These are phyloP conservation scores for Apolygus lucorum DNA, from an alignment of 1,140 invertebrate species.

Conservation along the genomic window DNA sequence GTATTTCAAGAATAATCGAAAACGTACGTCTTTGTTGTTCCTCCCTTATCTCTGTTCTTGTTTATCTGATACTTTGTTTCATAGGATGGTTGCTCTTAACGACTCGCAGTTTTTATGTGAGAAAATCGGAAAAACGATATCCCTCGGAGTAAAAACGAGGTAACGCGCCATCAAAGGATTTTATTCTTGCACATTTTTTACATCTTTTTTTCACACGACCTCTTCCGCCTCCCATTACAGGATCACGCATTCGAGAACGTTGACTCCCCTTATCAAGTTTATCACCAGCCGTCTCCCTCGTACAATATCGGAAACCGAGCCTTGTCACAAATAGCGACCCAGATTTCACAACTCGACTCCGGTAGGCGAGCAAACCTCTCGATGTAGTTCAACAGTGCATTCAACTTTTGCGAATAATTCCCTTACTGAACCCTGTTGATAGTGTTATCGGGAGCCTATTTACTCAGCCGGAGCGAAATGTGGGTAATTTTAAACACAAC, in stretches of 20 bases:
- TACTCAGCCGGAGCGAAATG: neutral
- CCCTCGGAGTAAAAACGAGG: no score
- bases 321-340: slow-evolving; percentile 3
- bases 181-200: no score
- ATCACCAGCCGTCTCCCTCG: neutral
- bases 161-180: no score
- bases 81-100: no score
- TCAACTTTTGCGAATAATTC: neutral
- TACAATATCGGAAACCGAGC: neutral
- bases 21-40: no score
- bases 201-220: no score
- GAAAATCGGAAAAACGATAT: no score
- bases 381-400: neutral
- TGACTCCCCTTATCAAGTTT: neutral
- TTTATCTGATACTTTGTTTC: no score
- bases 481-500: no score
- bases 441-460: neutral
- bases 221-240: neutral
- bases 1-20: no score
- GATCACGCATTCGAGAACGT: neutral
- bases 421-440: neutral
- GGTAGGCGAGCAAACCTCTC: neutral
- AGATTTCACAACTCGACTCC: neutral
- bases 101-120: no score
- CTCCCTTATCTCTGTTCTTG: no score